Percentiles rank a stretch among this genome's conserved stretches.
phyloP scores from a whole-genome alignment of 2,888 invertebrate species.

The Amblyjoppa fuscipennis region DNA sequence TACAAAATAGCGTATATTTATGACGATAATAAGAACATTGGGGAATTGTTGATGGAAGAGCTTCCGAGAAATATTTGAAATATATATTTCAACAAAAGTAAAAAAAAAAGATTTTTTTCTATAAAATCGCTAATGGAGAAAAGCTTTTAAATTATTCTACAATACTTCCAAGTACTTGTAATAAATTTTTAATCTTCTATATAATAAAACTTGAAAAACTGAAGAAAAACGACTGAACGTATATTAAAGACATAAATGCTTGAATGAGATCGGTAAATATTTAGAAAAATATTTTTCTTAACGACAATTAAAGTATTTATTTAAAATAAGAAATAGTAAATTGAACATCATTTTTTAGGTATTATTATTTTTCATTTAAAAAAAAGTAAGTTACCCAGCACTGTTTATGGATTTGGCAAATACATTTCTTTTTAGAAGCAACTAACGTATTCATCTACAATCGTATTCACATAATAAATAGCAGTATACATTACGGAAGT shows the following conservation, averaged over 20 bases:
- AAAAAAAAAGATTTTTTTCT: not conserved
- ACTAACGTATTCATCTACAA: not conserved
- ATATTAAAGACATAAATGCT: not conserved
- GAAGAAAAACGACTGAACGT: not conserved
- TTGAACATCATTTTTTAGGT: not conserved
- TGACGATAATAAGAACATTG: not conserved
- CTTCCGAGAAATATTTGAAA: not conserved
- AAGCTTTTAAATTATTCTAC: not conserved
- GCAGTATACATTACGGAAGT: not conserved
- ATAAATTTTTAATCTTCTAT: not conserved
- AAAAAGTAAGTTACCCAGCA: not conserved
- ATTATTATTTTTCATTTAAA: not conserved
- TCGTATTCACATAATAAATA: not conserved
- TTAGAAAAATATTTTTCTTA: constrained; percentile 1
- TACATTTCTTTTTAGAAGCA: not conserved
- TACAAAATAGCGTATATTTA: not conserved
- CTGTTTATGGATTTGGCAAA: not conserved
- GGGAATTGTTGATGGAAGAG: constrained; percentile 1
- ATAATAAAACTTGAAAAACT: not conserved
- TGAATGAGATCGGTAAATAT: constrained; percentile 1
- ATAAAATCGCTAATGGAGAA: not conserved
- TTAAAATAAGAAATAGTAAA: constrained; percentile 16
- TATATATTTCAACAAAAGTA: not conserved
- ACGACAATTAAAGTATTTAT: not conserved
- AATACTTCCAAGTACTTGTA: not conserved